phyloP scores from a whole-genome alignment of 2,797 vertebrate genomes.

The Potorous gilbertii region DNA sequence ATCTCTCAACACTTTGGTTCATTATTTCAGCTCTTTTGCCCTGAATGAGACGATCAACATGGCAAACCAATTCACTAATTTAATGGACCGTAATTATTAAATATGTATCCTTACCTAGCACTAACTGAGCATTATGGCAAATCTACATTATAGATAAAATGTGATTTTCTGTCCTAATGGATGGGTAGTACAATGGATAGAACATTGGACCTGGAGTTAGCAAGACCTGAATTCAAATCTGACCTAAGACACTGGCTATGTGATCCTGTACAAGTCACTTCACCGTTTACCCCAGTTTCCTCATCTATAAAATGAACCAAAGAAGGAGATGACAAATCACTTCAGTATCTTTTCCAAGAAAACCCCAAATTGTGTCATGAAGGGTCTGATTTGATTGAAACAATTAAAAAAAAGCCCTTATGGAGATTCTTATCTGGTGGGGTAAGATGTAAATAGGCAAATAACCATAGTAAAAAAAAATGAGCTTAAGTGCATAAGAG shows the following conservation, averaged over 20 bases:
- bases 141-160: background rate
- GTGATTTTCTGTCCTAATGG: background rate
- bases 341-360: background rate
- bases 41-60: background rate
- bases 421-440: background rate
- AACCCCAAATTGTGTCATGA: background rate
- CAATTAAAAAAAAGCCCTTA: background rate
- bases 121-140: background rate
- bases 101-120: background rate
- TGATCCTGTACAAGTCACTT: background rate
- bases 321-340: background rate
- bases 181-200: background rate
- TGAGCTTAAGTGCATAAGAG: background rate
- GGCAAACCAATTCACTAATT: background rate
- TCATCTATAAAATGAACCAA: background rate
- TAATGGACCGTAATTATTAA: background rate
- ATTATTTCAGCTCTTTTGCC: background rate
- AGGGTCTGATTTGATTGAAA: background rate
- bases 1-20: fast-evolving
- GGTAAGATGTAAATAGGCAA: background rate
- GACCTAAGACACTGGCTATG: background rate
- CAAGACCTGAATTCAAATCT: background rate
- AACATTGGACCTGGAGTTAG: background rate
- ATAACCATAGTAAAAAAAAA: background rate
- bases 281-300: background rate